These are phyloP conservation scores for Pterocles orientalis DNA, from an alignment of 2,113 vertebrate genomes.

Conservation along the genomic window DNA sequence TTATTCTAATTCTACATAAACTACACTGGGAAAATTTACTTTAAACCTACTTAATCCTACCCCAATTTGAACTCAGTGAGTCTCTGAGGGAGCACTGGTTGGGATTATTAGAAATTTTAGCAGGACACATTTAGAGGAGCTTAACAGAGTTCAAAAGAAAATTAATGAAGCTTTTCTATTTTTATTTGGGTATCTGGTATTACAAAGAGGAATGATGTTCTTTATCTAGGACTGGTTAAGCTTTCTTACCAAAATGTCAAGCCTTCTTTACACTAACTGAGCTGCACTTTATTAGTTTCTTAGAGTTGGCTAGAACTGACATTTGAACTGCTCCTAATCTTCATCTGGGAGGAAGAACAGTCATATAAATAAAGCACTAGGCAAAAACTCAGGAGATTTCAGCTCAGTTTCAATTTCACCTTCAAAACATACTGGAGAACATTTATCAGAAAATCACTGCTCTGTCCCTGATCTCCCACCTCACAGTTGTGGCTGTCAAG, in stretches of 20 bases:
- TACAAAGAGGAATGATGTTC: neutral
- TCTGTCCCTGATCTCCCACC: neutral
- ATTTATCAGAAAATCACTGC: neutral
- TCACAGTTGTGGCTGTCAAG: neutral
- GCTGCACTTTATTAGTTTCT: neutral
- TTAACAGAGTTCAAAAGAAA: neutral
- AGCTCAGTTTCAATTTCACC: neutral
- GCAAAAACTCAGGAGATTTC: neutral
- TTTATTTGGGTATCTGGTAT: neutral
- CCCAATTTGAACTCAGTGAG: neutral
- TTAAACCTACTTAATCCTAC: neutral
- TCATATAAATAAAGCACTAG: neutral
- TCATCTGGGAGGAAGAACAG: neutral
- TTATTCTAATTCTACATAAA: neutral
- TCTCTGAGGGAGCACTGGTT: neutral
- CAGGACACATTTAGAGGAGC: neutral
- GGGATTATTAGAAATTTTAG: neutral
- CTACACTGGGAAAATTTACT: neutral
- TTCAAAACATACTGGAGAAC: neutral
- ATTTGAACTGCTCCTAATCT: neutral
- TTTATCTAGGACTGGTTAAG: neutral
- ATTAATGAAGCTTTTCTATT: neutral
- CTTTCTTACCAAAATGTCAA: neutral
- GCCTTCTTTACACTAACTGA: neutral
- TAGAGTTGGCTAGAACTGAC: neutral